phyloP scores from a whole-genome alignment of 2,888 invertebrate species.

The Lepidonotus clava region DNA sequence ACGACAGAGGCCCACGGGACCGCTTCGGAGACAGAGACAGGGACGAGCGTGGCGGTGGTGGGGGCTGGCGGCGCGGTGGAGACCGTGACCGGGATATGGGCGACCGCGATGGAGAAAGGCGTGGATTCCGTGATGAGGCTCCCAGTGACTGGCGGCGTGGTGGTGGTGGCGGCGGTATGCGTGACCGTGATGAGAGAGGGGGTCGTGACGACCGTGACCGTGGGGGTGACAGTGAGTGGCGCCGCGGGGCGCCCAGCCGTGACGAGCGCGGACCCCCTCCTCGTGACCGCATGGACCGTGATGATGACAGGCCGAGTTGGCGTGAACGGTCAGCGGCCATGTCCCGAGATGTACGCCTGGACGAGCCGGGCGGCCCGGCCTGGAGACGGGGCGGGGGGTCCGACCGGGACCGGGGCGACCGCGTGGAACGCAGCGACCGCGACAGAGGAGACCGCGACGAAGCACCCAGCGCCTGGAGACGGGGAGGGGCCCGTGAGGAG shows the following conservation, averaged over 20 bases:
- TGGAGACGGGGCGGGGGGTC: conserved; percentile 61
- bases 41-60: conserved; percentile 35
- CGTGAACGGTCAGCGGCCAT: neutral
- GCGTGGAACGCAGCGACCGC: conserved; percentile 56
- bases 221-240: conserved; percentile 56
- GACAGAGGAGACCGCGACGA: conserved; percentile 30
- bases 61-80: conserved; percentile 52
- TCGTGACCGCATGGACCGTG: neutral
- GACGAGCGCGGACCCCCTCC: conserved; percentile 51
- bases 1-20: neutral
- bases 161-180: conserved; percentile 33
- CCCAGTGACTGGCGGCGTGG: conserved; percentile 60
- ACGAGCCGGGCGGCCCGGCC: conserved; percentile 9
- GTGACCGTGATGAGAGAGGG: conserved; percentile 14
- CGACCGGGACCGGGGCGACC: conserved; percentile 27
- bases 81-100: neutral
- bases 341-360: conserved; percentile 13
- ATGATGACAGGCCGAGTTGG: conserved; percentile 14
- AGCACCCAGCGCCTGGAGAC: neutral
- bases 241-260: conserved; percentile 47
- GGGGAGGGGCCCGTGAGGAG: conserved; percentile 1
- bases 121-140: neutral
- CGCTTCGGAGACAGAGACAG: conserved; percentile 57
- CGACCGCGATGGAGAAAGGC: neutral
- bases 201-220: conserved; percentile 36